Base-by-base conservation (phyloP, 1,140 invertebrate genomes). In the Heliconius hewitsoni region DNA sequence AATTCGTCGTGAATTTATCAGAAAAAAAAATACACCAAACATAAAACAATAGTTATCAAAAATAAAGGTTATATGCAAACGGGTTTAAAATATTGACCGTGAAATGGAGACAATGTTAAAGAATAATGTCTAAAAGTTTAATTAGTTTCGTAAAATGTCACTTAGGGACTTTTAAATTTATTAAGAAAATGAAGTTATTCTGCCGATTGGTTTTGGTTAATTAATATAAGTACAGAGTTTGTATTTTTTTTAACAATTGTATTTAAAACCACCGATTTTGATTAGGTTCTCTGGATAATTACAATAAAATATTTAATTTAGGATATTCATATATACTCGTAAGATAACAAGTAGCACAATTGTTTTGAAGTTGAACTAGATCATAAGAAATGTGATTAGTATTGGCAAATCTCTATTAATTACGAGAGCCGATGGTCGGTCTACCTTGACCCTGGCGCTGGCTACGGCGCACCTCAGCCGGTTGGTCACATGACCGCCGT, bases 401-500 rank as follows among this genome's bases (percentile, higher is more conserved):
- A 52, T 30, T 74, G 57, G 72, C 70, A 73, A 73, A 82, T 66
- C 78, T 70, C 72, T 80, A 82, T 82, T 80, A 79, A 66, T 27
- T 66, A 79, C 83, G 78, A 87, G 82, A 81, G 79, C 82, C 84
- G 81, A 85, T 83, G 78, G 76, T 86, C 81, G 78, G 77, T 87
- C 82, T 85, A 79, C 88, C 90, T 91, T 91, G 90, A 90, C 88
- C 88, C 82, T 87, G 78, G 76, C 13, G 60, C 60, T 77, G 77
- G 57, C 80, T 73, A 76, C 72, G 80, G 70, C 73, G 70, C 74
- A 73, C 74, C 78, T 80, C 74, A 52, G 82, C 89, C 89, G 88
- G 88, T 85, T 91, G 90, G 90, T 82, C 73, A 73, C 75, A 16
- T 46, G 37, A 70, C 60, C 60, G 60, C n/a, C 19, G 55, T 55